Conservation (phyloP, 2,113 vertebrate genomes). For the Hyla sarda region DNA sequence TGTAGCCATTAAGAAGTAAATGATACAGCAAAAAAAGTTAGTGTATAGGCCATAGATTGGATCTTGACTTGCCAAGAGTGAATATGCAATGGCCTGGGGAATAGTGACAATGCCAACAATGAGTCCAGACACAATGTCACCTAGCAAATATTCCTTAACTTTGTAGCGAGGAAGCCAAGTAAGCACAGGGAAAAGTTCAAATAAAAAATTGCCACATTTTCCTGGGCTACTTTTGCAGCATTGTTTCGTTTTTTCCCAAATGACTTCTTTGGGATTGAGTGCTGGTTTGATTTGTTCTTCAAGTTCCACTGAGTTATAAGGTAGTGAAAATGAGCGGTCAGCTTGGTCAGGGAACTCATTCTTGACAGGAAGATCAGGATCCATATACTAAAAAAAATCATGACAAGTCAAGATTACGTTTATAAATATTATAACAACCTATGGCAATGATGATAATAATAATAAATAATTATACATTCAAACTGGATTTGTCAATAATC, state of each 20-base stretch:
- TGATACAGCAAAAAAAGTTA: slow-evolving; percentile 71
- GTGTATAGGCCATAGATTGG: slow-evolving; percentile 71
- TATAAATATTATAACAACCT: too few relatives aligned
- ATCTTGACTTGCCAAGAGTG: slow-evolving; percentile 69
- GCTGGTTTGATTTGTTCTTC: slow-evolving; percentile 58
- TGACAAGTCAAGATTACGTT: background rate
- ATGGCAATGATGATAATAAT: too few relatives aligned
- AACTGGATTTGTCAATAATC: too few relatives aligned
- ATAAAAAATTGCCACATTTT: slow-evolving; percentile 7
- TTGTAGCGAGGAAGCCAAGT: slow-evolving; percentile 66
- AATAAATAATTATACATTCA: too few relatives aligned
- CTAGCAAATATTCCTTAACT: slow-evolving; percentile 53
- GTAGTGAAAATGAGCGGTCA: slow-evolving; percentile 40
- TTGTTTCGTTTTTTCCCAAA: slow-evolving; percentile 56
- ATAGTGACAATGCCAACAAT: slow-evolving; percentile 68
- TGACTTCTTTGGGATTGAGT: slow-evolving; percentile 43
- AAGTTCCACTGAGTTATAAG: slow-evolving; percentile 45
- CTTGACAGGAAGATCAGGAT: slow-evolving; percentile 27
- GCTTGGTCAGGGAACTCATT: slow-evolving; percentile 27
- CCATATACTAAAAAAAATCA: background rate
- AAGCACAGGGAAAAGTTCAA: slow-evolving; percentile 63
- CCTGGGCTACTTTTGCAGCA: slow-evolving; percentile 34
- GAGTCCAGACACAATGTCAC: slow-evolving; percentile 68
- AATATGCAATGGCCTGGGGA: slow-evolving; percentile 71
- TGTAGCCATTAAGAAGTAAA: slow-evolving; percentile 64